Evolutionary conservation across 2,113 vertebrate genomes (phyloP), one percentile per base, ranked within the genome.

Genomic region (Mormyrus lacerda): DNA sequence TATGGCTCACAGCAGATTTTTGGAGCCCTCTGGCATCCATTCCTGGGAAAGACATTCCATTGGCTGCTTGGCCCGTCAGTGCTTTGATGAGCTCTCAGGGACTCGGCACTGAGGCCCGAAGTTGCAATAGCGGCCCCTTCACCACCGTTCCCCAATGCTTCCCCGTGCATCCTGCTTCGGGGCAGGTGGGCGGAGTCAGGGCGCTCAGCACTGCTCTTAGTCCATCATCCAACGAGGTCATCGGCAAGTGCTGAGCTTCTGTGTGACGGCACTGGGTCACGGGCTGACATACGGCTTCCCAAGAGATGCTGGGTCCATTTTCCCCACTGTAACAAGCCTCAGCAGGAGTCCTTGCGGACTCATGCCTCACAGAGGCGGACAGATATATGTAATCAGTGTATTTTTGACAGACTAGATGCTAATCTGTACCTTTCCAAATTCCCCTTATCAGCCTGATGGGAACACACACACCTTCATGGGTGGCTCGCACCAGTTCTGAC

Each of bases 401-500:
- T 89, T 94, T 87, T 93, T 95, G 93, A 95, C 91, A 85, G 84
- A 85, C 79, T 92, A 92, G 91, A 92, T 92, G 90, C 86, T 91
- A 91, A 91, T 90, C 27, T 69, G 58, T 27, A 31, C 21, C 90
- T 91, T 91, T 91, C 91, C 87, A 89, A 53, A 44, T 69, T 88
- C 91, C 89, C 92, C 69, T 90, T 92, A 92, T 93, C 91, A 90
- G 90, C 84, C 87, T 83, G 65, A 89, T 88, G 86, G 45, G 35
- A 88, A 88, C 89, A 92, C 89, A 91, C 58, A 90, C 79, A 24
- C 91, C 93, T n/a, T 93, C 94, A 87, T 95, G 94, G 94, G 94
- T 95, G 94, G 94, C 92, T 94, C 87, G 90, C 90, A 91, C 91
- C 94, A 92, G 93, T 94, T 90, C 85, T 89, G 11, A 65, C 39